phyloP scores from a whole-genome alignment of 1,140 invertebrate species.

The Eciton burchellii region DNA sequence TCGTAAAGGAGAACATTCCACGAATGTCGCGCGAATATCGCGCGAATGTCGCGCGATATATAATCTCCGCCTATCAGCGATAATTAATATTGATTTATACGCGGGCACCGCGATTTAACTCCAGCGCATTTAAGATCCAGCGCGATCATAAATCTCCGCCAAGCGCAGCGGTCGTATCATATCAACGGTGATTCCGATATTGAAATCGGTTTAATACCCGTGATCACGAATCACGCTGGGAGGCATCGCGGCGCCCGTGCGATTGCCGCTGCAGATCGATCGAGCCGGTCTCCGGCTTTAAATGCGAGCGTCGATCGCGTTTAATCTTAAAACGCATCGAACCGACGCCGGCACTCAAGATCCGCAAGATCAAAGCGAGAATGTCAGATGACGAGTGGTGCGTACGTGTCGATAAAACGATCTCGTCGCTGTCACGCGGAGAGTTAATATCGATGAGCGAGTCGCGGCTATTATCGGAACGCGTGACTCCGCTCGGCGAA shows the following conservation, averaged over 20 bases:
- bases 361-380: constrained; percentile 40
- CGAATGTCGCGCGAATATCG: no score
- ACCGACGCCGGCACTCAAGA: constrained; percentile 67
- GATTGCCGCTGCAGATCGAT: constrained; percentile 66
- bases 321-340: constrained; percentile 69
- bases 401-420: constrained; percentile 56
- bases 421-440: constrained; percentile 39
- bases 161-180: constrained; percentile 55
- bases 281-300: constrained; percentile 67
- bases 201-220: constrained; percentile 58
- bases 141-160: constrained; percentile 50
- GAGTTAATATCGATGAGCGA: constrained; percentile 67
- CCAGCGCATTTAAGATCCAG: constrained; percentile 28
- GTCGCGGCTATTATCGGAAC: constrained; percentile 39
- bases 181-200: constrained; percentile 55
- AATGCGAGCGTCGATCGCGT: constrained; percentile 64
- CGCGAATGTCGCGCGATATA: no score
- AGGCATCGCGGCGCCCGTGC: constrained; percentile 64
- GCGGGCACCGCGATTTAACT: constrained; percentile 33
- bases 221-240: constrained; percentile 60
- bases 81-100: constrained; percentile 60
- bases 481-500: constrained; percentile 25
- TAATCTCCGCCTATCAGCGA: constrained; percentile 48
- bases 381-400: constrained; percentile 49
- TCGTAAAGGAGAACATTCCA: neutral